Evolutionary conservation across 1,140 invertebrate species (phyloP).

Genomic region (Oscheius sp.): DNA sequence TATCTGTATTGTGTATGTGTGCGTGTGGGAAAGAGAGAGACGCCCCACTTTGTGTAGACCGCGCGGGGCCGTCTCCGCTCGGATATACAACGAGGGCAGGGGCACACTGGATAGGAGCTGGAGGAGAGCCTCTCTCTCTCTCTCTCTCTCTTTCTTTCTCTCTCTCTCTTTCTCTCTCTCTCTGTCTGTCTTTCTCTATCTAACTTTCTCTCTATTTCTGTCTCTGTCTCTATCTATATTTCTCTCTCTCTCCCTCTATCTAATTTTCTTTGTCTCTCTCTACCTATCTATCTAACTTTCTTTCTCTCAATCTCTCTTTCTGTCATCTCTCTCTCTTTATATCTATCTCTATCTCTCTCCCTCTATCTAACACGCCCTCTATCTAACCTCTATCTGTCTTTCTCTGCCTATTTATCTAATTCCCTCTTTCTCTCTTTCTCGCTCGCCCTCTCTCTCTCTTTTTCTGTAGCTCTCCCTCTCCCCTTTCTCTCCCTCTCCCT

Average conservation of each 20-base stretch:
- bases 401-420: neutral
- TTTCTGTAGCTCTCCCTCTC: neutral
- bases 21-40: neutral
- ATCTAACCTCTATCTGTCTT: neutral
- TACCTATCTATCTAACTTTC: neutral
- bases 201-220: neutral
- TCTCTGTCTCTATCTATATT: neutral
- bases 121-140: no score
- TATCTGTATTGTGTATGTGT: neutral
- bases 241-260: neutral
- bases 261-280: neutral
- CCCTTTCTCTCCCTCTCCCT: neutral
- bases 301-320: neutral
- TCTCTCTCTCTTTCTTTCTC: no score
- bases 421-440: neutral
- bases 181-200: no score
- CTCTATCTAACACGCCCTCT: neutral
- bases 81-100: no score
- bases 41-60: neutral
- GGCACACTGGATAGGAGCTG: no score
- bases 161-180: no score
- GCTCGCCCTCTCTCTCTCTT: neutral
- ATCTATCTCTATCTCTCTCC: neutral
- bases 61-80: no score
- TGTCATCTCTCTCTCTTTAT: neutral